Percentiles rank a stretch among this genome's conserved stretches.
Conservation (phyloP, 2,888 invertebrate species). For the Conops quadrifasciatus region DNA sequence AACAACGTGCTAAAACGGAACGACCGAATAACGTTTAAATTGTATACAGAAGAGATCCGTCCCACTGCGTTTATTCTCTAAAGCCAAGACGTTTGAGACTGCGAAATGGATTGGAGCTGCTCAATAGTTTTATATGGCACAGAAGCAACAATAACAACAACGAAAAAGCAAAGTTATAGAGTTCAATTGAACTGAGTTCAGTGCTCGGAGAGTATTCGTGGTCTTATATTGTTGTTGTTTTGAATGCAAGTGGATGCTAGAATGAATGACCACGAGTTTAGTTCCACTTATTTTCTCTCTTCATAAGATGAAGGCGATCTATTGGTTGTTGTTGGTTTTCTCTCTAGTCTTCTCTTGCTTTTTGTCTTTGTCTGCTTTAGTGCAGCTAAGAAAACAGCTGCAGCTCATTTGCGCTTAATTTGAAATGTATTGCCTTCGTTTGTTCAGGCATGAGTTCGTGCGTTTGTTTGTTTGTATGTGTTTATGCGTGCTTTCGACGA, state of each 20-base stretch:
- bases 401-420: no score
- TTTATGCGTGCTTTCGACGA: neutral
- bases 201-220: no score
- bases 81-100: constrained; percentile 22
- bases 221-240: neutral
- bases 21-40: neutral
- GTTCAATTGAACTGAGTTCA: neutral
- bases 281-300: constrained; percentile 20
- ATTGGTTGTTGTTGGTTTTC: no score
- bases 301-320: neutral
- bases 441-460: neutral
- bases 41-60: neutral
- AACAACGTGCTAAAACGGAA: no score
- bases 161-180: neutral
- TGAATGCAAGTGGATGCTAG: constrained; percentile 26
- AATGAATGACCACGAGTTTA: neutral
- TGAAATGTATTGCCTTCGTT: neutral
- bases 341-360: no score
- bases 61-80: constrained; percentile 7
- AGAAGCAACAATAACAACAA: neutral
- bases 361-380: no score
- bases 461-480: neutral
- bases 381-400: no score
- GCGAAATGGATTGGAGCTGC: constrained; percentile 19
- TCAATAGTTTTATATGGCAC: constrained; percentile 33